Percentiles rank a stretch among this genome's conserved stretches.
Evolutionary conservation across 1,140 invertebrate genomes (phyloP).

Genomic region (Drosophila tristis): DNA sequence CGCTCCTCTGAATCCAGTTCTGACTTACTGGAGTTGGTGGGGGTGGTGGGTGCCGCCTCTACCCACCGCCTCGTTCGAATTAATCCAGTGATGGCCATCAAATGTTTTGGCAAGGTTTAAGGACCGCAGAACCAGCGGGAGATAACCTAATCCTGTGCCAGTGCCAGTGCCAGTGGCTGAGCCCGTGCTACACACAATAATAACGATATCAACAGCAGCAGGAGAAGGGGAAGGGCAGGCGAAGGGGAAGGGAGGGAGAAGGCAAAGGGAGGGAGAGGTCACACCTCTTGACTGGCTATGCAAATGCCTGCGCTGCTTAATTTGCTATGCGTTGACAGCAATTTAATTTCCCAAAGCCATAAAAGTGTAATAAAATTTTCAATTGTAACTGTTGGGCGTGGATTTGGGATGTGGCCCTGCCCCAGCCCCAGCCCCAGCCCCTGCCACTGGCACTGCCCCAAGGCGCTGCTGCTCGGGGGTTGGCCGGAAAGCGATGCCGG

Average conservation of each 20-base stretch:
- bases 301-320: conserved; percentile 61
- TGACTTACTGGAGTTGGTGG: no score
- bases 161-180: background rate
- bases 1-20: background rate
- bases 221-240: background rate
- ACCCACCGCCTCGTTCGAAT: background rate
- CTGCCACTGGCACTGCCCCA: no score
- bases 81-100: conserved; percentile 40
- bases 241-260: background rate
- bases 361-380: conserved; percentile 78
- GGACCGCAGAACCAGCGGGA: conserved; percentile 40
- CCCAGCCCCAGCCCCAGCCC: no score
- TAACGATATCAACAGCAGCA: background rate
- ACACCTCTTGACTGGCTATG: conserved; percentile 62
- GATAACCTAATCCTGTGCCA: background rate
- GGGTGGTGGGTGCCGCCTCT: background rate
- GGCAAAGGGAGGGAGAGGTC: conserved; percentile 38
- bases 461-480: background rate
- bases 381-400: conserved; percentile 65
- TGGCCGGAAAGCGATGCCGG: background rate
- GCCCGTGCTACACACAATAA: background rate
- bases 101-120: conserved; percentile 51
- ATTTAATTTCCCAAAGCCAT: conserved; percentile 79
- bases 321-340: conserved; percentile 74
- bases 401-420: conserved; percentile 1